Evolutionary conservation across 1,140 invertebrate species (phyloP), one percentile per base, ranked within the genome.

Genomic region (Drosophila elegans): DNA sequence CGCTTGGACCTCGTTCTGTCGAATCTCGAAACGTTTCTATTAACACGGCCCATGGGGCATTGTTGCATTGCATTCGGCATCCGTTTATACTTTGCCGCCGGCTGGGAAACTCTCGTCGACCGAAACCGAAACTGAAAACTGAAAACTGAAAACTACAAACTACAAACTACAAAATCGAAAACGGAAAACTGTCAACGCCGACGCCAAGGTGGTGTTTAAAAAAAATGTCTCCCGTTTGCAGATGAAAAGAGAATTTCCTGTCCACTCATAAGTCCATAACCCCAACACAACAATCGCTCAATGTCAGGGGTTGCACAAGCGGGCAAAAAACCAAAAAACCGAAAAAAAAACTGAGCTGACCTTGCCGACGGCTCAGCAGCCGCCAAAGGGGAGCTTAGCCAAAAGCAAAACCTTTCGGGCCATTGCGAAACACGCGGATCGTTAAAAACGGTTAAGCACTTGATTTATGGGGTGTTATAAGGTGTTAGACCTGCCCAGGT

Each of bases 21-120:
- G 64, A 71, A 71, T 56, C 72, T 56, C 16, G 55, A 75, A 51
- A 83, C 75, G 49, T 88, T 86, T 86, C 79, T 88, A 86, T 88
- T 88, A 89, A 89, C 84, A 89, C 83, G 54, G 61, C 53, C 32
- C 73, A 21, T 25, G 48, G 61, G 74, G 72, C 48, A 76, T 75
- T 59, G 60, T 79, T 78, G 55, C 10, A 13, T 38, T 36, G 32
- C 55, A 45, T n/a, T 55, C 52, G 16, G 62, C 12, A 52, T 51
- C n/a, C 60, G 67, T 62, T 77, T 73, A 10, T 76, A 68, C 42
- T 44, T 83, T 62, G 77, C 73, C 61, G 68, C 60, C 72, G 53
- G 25, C 75, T 71, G 60, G 71, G 74, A 66, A 75, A 51, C 52
- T 74, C n/a, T 32, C 9, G 32, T n/a, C 21, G 32, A 27, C 12